Conservation (phyloP, 2,888 invertebrate species). For the Hybos culiciformis region DNA sequence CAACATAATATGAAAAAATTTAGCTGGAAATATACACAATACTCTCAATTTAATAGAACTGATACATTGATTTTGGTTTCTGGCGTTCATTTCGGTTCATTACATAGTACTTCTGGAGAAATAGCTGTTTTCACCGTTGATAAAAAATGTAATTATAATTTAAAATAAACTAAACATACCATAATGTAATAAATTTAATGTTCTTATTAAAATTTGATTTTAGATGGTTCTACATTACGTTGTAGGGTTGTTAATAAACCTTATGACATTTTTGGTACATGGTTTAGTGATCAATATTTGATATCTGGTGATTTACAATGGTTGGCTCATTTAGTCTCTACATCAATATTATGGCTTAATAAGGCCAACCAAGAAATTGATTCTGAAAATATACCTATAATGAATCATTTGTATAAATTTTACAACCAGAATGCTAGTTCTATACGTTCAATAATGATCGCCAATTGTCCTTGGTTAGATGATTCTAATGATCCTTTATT, state of each 20-base stretch:
- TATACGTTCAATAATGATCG: conserved; percentile 61
- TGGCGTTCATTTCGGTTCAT: conserved; percentile 64
- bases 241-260: conserved; percentile 69
- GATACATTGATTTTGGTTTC: conserved; percentile 70
- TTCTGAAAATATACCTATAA: conserved; percentile 65
- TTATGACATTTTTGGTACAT: conserved; percentile 79
- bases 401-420: conserved; percentile 57
- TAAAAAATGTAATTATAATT: conserved; percentile 40
- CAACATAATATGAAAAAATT: conserved; percentile 64
- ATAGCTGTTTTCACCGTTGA: conserved; percentile 67
- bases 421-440: conserved; percentile 70
- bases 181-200: background rate
- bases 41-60: conserved; percentile 69
- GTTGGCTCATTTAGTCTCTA: conserved; percentile 59
- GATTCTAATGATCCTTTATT: conserved; percentile 26
- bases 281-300: conserved; percentile 70
- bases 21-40: conserved; percentile 78
- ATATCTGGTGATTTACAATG: conserved; percentile 70
- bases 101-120: conserved; percentile 68
- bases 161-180: too few relatives aligned
- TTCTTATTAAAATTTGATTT: conserved; percentile 15
- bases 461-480: conserved; percentile 45
- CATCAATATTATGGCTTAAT: conserved; percentile 65
- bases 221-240: conserved; percentile 53
- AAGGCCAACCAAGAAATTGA: conserved; percentile 69